Conservation (phyloP, 2,113 vertebrate genomes). For the Forbesichthys agassizii region DNA sequence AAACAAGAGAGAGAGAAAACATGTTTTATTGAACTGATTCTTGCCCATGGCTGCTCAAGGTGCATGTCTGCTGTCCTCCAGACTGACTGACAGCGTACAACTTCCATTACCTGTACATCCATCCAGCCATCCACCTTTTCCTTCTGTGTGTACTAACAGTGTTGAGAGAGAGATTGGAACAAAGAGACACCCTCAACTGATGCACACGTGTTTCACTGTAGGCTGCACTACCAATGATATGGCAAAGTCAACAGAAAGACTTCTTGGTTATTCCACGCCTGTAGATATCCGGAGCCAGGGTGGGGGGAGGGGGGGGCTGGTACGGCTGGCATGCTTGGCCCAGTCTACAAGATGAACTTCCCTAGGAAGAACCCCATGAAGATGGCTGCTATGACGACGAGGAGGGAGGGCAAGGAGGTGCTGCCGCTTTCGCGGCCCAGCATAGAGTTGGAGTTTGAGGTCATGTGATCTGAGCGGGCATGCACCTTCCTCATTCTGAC, state of each 20-base stretch:
- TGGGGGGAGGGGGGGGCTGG: constrained; percentile 16
- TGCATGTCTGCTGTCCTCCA: constrained; percentile 39
- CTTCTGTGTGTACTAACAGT: constrained; percentile 83
- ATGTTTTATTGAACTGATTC: constrained; percentile 77
- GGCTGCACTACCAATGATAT: constrained; percentile 92
- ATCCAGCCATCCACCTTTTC: constrained; percentile 47
- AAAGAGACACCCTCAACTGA: constrained; percentile 87
- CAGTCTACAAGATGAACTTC: constrained; percentile 98
- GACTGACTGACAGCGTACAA: constrained; percentile 73
- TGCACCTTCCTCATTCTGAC: constrained; percentile 87
- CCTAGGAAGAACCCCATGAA: constrained; percentile 99
- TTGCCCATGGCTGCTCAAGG: constrained; percentile 25
- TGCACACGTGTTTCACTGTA: constrained; percentile 81
- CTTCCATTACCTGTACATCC: constrained; percentile 61
- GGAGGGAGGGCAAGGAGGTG: constrained; percentile 93
- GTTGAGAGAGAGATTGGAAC: constrained; percentile 78
- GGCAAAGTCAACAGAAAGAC: constrained; percentile 89
- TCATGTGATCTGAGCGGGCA: constrained; percentile 86
- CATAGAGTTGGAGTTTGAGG: constrained; percentile 79
- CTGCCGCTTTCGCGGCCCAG: constrained; percentile 86
- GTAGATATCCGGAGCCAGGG: constrained; percentile 46
- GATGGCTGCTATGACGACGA: constrained; percentile 98
- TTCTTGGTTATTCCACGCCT: constrained; percentile 78
- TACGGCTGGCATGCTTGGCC: constrained; percentile 79
- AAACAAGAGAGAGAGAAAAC: constrained; percentile 81